Evolutionary conservation across 2,113 vertebrate genomes (phyloP).

Genomic region (Probosciger aterrimus): DNA sequence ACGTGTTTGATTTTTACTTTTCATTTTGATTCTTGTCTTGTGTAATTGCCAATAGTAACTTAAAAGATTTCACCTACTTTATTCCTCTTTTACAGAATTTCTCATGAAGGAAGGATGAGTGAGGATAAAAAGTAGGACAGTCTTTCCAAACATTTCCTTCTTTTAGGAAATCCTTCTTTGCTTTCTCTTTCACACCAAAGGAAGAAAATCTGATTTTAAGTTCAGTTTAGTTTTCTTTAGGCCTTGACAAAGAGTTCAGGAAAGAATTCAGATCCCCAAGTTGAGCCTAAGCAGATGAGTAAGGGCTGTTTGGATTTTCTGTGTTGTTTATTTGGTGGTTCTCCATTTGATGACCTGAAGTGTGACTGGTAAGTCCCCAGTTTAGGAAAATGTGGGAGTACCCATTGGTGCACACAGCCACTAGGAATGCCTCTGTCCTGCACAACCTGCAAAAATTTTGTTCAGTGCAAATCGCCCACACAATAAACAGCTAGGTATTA

Average conservation of each 20-base stretch:
- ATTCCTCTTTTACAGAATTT: background rate
- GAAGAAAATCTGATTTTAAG: background rate
- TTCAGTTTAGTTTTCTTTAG: background rate
- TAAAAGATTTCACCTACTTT: background rate
- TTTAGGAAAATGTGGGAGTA: background rate
- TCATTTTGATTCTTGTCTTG: background rate
- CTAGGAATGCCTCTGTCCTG: background rate
- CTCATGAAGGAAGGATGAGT: background rate
- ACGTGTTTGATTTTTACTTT: background rate
- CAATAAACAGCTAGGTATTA: background rate
- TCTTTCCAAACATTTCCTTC: background rate
- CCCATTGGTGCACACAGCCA: background rate
- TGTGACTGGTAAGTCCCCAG: background rate
- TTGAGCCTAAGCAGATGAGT: background rate
- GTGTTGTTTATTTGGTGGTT: background rate
- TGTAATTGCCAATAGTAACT: background rate
- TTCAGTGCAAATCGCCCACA: background rate
- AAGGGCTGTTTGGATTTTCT: background rate
- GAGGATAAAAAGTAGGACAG: background rate
- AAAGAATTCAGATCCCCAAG: background rate
- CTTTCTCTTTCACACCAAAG: background rate
- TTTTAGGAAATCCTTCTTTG: background rate
- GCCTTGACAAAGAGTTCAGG: background rate
- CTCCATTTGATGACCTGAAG: background rate
- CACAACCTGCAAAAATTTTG: background rate